phyloP scores from a whole-genome alignment of 2,113 vertebrate genomes.

The Phaethornis superciliosus region DNA sequence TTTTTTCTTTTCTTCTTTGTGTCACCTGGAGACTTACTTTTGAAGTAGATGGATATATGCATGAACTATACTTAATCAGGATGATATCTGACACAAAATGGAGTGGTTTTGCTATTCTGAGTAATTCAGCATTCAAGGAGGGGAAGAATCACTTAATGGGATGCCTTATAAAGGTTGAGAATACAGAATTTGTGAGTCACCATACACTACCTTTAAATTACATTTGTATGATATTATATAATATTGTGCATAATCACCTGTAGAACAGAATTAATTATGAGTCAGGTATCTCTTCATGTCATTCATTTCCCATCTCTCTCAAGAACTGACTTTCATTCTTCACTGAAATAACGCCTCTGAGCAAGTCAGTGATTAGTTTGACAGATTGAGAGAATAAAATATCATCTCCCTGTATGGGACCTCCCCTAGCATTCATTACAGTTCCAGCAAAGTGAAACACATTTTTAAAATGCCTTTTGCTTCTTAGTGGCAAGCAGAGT shows the following conservation, averaged over 20 bases:
- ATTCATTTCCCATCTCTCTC: neutral
- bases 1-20: neutral
- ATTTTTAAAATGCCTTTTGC: neutral
- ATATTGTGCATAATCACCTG: neutral
- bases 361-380: neutral
- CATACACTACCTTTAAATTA: neutral
- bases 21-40: neutral
- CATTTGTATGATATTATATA: neutral
- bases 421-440: neutral
- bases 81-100: neutral
- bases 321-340: slow-evolving; percentile 4
- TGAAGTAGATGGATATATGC: neutral
- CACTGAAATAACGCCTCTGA: neutral
- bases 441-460: neutral
- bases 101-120: neutral
- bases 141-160: neutral
- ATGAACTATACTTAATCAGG: neutral
- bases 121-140: neutral
- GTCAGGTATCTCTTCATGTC: neutral
- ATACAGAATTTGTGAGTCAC: slow-evolving; percentile 10
- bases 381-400: neutral
- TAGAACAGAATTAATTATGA: neutral
- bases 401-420: neutral
- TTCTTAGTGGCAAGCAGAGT: neutral
- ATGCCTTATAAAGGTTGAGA: neutral